These are phyloP conservation scores for Eudemis profundana DNA, from an alignment of 2,888 invertebrate species.

Conservation along the genomic window DNA sequence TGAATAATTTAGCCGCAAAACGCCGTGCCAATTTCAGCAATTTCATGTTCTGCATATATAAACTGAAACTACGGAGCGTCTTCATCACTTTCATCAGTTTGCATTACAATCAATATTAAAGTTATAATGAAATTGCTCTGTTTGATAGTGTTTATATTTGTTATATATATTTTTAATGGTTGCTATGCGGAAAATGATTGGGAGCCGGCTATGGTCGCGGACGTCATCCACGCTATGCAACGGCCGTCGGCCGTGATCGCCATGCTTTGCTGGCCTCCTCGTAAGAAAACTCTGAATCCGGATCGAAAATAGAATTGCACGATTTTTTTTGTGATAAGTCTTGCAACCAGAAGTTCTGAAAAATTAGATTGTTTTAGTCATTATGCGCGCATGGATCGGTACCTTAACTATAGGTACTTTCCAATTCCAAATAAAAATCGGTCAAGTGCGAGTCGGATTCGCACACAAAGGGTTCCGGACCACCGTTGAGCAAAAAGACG, in stretches of 20 bases:
- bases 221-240: conserved; percentile 61
- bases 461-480: no score
- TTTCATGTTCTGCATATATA: conserved; percentile 21
- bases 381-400: no score
- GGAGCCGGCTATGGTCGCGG: conserved; percentile 58
- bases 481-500: no score
- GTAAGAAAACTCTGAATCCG: conserved; percentile 56
- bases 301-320: conserved; percentile 18
- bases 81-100: background rate
- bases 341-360: no score
- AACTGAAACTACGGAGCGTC: background rate
- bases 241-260: conserved; percentile 64
- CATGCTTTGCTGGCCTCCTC: conserved; percentile 63
- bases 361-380: no score
- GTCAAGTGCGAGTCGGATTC: no score
- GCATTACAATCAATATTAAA: background rate
- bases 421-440: no score
- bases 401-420: no score
- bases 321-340: conserved; percentile 7
- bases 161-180: conserved; percentile 45
- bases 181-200: conserved; percentile 52
- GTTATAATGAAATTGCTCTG: conserved; percentile 4
- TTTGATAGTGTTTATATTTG: conserved; percentile 18
- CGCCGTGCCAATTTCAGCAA: conserved; percentile 19
- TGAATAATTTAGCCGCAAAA: conserved; percentile 30